These are phyloP conservation scores for Lampropteryx suffumata DNA, from an alignment of 2,888 invertebrate species.

Conservation along the genomic window DNA sequence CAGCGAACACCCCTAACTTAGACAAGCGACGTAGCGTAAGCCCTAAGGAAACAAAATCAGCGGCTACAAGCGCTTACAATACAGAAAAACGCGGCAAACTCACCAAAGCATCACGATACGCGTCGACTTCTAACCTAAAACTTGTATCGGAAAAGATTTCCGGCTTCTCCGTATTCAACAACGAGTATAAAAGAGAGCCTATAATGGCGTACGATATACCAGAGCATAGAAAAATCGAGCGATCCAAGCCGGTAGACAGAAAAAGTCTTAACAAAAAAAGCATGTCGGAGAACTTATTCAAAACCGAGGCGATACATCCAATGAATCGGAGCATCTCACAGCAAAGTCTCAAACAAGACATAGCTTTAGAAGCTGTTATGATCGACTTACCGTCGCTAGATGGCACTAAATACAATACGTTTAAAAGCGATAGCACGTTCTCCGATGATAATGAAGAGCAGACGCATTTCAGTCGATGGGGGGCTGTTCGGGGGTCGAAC, in stretches of 20 bases:
- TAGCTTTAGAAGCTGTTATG: constrained; percentile 68
- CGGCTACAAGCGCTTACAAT: constrained; percentile 50
- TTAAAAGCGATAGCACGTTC: constrained; percentile 53
- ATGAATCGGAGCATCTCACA: constrained; percentile 69
- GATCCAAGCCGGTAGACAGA: constrained; percentile 44
- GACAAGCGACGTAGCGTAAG: constrained; percentile 63
- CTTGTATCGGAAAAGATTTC: constrained; percentile 72
- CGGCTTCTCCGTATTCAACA: constrained; percentile 69
- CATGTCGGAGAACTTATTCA: constrained; percentile 60
- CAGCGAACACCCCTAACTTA: constrained; percentile 60
- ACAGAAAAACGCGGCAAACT: constrained; percentile 60
- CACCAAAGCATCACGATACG: constrained; percentile 58
- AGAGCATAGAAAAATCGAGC: constrained; percentile 17
- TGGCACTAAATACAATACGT: constrained; percentile 49
- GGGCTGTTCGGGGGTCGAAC: constrained; percentile 77
- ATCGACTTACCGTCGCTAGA: constrained; percentile 66
- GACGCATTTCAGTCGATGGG: constrained; percentile 72
- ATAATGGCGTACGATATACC: constrained; percentile 69
- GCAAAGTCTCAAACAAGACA: constrained; percentile 68
- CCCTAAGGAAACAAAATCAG: constrained; percentile 59
- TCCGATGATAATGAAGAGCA: constrained; percentile 38
- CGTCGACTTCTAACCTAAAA: constrained; percentile 69
- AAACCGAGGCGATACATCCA: constrained; percentile 27
- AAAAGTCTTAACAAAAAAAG: constrained; percentile 56
- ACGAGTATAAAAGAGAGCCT: constrained; percentile 53